Conservation (phyloP, 2,888 invertebrate genomes). For the Danaus chrysippus region DNA sequence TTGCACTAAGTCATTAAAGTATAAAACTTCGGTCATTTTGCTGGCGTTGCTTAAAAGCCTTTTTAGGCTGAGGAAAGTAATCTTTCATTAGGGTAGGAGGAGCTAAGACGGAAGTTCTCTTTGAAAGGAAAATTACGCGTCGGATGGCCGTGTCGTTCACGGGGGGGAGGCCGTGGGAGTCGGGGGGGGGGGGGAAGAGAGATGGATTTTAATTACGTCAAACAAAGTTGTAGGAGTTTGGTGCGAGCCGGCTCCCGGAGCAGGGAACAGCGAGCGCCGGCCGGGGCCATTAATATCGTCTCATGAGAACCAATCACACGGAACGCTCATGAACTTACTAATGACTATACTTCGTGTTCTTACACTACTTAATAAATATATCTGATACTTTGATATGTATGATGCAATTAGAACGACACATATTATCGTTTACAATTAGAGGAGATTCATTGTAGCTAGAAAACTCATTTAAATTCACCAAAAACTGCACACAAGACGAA, state of each 20-base stretch:
- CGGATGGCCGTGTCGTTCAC: constrained; percentile 64
- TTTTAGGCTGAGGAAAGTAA: constrained; percentile 78
- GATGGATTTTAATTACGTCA: constrained; percentile 78
- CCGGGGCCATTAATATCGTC: constrained; percentile 44
- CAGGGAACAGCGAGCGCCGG: neutral
- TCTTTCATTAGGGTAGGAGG: constrained; percentile 77
- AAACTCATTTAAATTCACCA: no score
- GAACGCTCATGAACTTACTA: constrained; percentile 44
- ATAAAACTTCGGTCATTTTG: constrained; percentile 79
- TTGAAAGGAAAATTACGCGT: constrained; percentile 78
- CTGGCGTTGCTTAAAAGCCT: constrained; percentile 78
- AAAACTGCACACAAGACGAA: no score
- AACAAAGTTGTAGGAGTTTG: constrained; percentile 68
- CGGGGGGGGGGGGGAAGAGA: constrained; percentile 34
- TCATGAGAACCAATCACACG: constrained; percentile 29
- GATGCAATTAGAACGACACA: no score
- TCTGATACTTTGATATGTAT: no score
- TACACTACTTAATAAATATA: neutral
- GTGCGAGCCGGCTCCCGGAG: constrained; percentile 33
- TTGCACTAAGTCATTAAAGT: constrained; percentile 80
- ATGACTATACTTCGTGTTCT: constrained; percentile 29
- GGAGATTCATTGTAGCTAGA: no score
- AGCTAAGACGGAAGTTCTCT: constrained; percentile 78
- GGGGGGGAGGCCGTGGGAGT: no score
- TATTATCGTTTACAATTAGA: no score